Evolutionary conservation across 2,888 invertebrate species (phyloP), one percentile per base, ranked within the genome.

Genomic region (Ditylenchus weischeri): DNA sequence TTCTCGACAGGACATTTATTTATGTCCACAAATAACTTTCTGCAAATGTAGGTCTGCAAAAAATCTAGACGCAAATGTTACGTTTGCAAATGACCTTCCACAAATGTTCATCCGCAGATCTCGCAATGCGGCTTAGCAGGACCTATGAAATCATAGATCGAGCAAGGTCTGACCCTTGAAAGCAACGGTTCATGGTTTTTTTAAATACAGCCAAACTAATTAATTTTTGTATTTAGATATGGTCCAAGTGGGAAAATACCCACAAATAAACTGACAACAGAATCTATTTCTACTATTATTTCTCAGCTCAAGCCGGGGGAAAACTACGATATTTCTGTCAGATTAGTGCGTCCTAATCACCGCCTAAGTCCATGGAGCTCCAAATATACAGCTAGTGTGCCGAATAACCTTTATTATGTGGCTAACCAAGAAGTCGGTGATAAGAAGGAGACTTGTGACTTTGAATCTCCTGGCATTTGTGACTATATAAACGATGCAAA

Each of bases 331-430:
- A 70, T 78, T 18, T 73, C 75, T 3, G 78, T 81, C 57, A 75
- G 76, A 48, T 62, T 68, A 18, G 71, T 81, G 1, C 71, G 72
- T 29, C 76, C 72, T n/a, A 76, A 77, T 63, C 78, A 78, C 18
- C 69, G 69, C 49, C 77, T 79, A 57, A 78, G 77, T 67, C 75
- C 76, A 3, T 81, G 81, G 81, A 79, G 79, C 48, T 75, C 75
- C 35, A 63, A 76, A 62, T 76, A 76, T 59, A 64, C 54, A 11
- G 54, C 54, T n/a, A 10, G 7, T 11, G 54, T 54, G 11, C 54
- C 54, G 1, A 23, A 11, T 18, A 11, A 15, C 15, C 11, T 54
- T 2, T 21, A 54, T 29, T 29, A 54, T 54, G 54, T 29, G 10
- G 21, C 54, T 54, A 54, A 54, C n/a, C 49, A 65, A 61, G 62